Conservation (phyloP, 2,113 vertebrate genomes). For the Sturnira hondurensis region DNA sequence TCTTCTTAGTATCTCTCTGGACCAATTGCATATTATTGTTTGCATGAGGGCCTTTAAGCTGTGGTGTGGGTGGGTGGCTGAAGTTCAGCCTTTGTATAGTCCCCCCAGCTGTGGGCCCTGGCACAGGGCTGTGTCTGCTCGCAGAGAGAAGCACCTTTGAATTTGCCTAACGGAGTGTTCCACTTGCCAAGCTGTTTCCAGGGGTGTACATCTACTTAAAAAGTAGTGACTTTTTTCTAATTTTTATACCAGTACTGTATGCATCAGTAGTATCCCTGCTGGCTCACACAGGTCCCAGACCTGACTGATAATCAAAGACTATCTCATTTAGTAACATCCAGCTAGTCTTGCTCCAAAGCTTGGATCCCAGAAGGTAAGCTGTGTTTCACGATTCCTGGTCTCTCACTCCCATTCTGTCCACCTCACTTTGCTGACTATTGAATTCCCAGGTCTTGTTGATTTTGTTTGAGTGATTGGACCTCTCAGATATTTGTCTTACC, state of each 20-base stretch:
- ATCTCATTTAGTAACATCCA: neutral
- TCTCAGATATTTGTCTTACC: neutral
- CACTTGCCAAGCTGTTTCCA: neutral
- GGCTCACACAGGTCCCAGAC: neutral
- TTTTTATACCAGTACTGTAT: neutral
- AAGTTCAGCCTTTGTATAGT: neutral
- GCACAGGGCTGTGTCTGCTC: neutral
- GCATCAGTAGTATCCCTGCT: neutral
- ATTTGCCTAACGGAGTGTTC: neutral
- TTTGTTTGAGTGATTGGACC: neutral
- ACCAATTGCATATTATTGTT: neutral
- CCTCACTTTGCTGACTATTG: neutral
- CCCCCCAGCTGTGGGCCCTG: neutral
- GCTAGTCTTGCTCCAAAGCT: neutral
- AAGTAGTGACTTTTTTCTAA: neutral
- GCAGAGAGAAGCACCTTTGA: neutral
- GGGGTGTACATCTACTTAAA: neutral
- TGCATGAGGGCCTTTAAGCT: neutral
- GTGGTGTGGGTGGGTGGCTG: neutral
- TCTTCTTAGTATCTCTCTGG: neutral
- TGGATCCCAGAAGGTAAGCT: neutral
- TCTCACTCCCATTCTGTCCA: neutral
- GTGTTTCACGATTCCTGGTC: neutral
- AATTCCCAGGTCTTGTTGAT: neutral
- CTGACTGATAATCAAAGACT: neutral